Evolutionary conservation across 2,113 vertebrate genomes (phyloP), one percentile per base, ranked within the genome.

Genomic region (Caloenas nicobarica): DNA sequence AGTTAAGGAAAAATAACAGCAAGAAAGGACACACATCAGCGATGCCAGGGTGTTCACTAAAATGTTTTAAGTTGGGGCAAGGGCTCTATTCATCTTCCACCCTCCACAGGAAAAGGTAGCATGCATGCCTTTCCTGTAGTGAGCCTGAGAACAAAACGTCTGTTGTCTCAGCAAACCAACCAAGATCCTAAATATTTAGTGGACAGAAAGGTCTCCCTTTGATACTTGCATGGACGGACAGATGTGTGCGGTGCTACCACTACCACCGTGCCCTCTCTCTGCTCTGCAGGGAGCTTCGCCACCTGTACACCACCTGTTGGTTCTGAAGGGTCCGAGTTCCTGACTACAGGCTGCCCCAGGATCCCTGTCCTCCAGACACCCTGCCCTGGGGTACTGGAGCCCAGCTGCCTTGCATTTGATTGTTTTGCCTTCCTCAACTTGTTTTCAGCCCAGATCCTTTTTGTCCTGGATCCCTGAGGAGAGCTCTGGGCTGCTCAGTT

Each of bases 401-500:
- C 87, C 94, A 97, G 64, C 57, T 48, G 81, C 66, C 25, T 78
- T 92, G 33, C 54, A 61, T 89, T 91, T 97, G 92, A 94, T 97
- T 97, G 70, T 76, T 95, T 95, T 91, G 72, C 70, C 77, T 92
- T 97, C 86, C 72, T 91, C 46, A 11, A 48, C 86, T 97, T 96
- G 76, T 95, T 95, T 97, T 97, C 74, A 56, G 89, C 91, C 93
- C 48, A 31, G 61, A 91, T 96, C 95, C 88, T 4, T 2, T 95
- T 97, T 86, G 48, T 82, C 91, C 76, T 78, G 71, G 18, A 40
- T 95, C 96, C 76, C 56, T 56, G 34, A 87, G 88, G 95, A 97
- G 68, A 82, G 22, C 76, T 97, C 95, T 96, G 89, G 91, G 84
- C 77, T 84, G 31, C 95, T 96, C 11, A 33, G 81, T 97, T 97